Percentiles rank a stretch among this genome's conserved stretches.
Conservation (phyloP, 2,797 vertebrate species). For the Calcarius lapponicus region DNA sequence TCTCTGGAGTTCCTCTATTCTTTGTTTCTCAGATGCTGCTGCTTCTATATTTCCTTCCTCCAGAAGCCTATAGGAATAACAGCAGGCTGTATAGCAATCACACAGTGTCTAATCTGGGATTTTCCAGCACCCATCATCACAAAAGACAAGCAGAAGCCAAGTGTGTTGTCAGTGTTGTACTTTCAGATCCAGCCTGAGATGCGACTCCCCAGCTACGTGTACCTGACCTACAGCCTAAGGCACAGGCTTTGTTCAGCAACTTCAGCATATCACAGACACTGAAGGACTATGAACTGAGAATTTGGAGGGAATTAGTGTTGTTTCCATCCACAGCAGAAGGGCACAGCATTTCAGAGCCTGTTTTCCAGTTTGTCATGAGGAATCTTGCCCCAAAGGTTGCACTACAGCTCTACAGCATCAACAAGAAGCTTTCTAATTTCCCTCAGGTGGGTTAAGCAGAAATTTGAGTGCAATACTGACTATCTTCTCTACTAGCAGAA, state of each 20-base stretch:
- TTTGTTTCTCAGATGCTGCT: slow-evolving; percentile 91
- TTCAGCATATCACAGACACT: neutral
- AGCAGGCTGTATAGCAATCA: slow-evolving; percentile 14
- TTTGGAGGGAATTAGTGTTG: neutral
- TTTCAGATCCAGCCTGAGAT: neutral
- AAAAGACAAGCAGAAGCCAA: neutral
- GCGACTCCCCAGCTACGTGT: neutral
- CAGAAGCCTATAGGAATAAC: slow-evolving; percentile 81
- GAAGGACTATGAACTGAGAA: neutral
- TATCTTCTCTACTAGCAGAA: neutral
- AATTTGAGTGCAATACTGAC: neutral
- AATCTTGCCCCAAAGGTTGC: neutral
- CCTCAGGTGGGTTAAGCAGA: neutral
- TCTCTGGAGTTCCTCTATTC: slow-evolving; percentile 95
- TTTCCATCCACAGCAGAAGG: neutral
- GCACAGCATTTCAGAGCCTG: neutral
- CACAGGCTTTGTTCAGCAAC: neutral
- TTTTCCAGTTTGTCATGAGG: neutral
- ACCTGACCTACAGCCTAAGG: neutral
- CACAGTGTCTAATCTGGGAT: neutral
- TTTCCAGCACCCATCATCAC: neutral
- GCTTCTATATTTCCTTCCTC: slow-evolving; percentile 95
- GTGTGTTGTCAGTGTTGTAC: neutral
- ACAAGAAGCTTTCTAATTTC: neutral
- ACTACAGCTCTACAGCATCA: neutral